Base-by-base conservation (phyloP, 2,888 invertebrate genomes). In the Kryphioiulus occultus region DNA sequence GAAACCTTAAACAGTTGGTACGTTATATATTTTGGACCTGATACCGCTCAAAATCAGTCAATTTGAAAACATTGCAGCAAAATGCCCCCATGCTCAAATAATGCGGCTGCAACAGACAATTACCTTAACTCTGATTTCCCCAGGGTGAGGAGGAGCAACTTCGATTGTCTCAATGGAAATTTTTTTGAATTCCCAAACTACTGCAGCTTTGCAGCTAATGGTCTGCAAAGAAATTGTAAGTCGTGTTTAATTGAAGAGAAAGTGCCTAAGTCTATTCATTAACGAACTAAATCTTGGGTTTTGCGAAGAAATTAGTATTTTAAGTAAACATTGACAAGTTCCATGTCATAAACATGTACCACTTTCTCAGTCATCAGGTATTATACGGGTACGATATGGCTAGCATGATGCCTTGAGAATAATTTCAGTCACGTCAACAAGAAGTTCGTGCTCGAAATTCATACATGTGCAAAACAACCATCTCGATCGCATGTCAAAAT, bases 131-230 rank as follows among this genome's bases (percentile, higher is more conserved):
- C 89, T 84, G 35, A 89, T 87, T 89, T 89, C 89, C 19, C 86
- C 88, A 19, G 85, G 35, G 35, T 87, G 82, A n/a, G 89, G 89
- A 42, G 89, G 88, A 30, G 85, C 84, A 30, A 89, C 89, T 87
- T 87, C 85, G 88, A 99, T 94, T 87, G 95, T 96, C 93, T 99
- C 99, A 86, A 99, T 94, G 0, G 94, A 94, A 39, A 99, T 93
- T 91, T 97, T 94, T 90, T 98, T 98, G 87, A 97, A 95, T 90
- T 95, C 96, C 99, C 99, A 99, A 5, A 99, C 99, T 26, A 99
- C 97, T 0, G 99, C 99, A 32, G 99, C 99, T 91, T 94, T 94
- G 92, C 99, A 99, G 91, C 94, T 95, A 90, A 99, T 99, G 85
- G 95, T 94, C 95, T 96, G 83, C 17, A 83, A 83, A 53, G 19